A percentile compares a stretch with the other conserved stretches of the same genome.
Evolutionary conservation across 2,888 invertebrate genomes (phyloP).

Genomic region (Lasioglossum figueresi): DNA sequence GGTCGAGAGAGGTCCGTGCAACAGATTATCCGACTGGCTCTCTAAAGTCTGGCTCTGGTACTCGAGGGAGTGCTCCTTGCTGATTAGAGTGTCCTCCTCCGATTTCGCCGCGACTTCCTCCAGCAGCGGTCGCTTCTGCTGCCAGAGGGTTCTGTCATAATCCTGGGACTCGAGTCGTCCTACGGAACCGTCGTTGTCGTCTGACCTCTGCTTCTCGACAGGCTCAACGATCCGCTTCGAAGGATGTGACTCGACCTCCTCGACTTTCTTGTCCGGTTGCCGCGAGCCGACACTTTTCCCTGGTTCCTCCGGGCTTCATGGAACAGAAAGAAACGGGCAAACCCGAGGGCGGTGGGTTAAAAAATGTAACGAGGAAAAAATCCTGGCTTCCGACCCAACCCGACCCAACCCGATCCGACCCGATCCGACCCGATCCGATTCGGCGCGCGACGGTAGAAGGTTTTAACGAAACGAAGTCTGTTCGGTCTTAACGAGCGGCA

Average conservation of each 20-base stretch:
- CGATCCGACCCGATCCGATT: not conserved
- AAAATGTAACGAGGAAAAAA: conserved; percentile 6
- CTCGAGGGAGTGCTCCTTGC: conserved; percentile 75
- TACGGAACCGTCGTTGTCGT: not conserved
- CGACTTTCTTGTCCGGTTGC: not conserved
- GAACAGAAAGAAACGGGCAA: not conserved
- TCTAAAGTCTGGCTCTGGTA: conserved; percentile 77
- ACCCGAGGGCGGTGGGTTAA: not conserved
- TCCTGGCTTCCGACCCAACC: too few relatives aligned
- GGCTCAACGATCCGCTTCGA: conserved; percentile 9
- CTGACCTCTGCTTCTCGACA: not conserved
- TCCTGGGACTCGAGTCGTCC: conserved; percentile 11
- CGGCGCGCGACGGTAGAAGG: not conserved
- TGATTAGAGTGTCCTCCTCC: conserved; percentile 69
- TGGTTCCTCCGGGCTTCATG: conserved; percentile 24
- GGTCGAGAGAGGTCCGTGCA: conserved; percentile 31
- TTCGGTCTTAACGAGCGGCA: conserved; percentile 34
- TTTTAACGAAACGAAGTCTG: conserved; percentile 34
- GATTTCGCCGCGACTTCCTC: conserved; percentile 42
- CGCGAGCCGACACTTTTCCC: not conserved
- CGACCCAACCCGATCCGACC: not conserved
- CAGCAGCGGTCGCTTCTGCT: conserved; percentile 49
- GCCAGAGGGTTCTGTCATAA: conserved; percentile 45
- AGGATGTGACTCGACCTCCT: conserved; percentile 1
- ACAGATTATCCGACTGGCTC: conserved; percentile 62